These are phyloP conservation scores for Eupithecia subfuscata DNA, from an alignment of 2,888 invertebrate genomes.

Conservation along the genomic window DNA sequence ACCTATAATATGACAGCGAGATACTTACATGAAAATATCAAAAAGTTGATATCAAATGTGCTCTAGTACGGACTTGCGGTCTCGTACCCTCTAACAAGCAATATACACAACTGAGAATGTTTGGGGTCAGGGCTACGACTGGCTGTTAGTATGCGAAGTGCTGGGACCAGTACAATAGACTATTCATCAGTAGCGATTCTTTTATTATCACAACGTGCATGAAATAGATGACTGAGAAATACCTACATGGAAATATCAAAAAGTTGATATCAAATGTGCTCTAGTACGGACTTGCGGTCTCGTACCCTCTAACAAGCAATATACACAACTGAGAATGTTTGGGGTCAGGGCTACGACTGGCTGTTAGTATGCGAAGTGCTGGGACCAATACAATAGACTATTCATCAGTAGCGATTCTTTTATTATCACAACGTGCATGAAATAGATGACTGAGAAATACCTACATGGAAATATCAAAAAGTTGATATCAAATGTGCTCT, in stretches of 20 bases:
- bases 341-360: slow-evolving; percentile 10
- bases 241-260: neutral
- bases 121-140: no score
- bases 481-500: no score
- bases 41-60: no score
- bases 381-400: slow-evolving; percentile 12
- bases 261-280: slow-evolving; percentile 13
- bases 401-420: neutral
- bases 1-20: no score
- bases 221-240: neutral
- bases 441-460: no score
- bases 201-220: neutral
- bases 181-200: neutral
- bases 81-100: no score
- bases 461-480: no score
- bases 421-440: neutral
- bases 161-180: slow-evolving; percentile 8
- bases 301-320: slow-evolving; percentile 5
- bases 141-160: no score
- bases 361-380: slow-evolving; percentile 7
- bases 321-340: slow-evolving; percentile 18
- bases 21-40: no score
- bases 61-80: no score
- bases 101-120: no score
- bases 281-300: slow-evolving; percentile 12